Evolutionary conservation across 2,113 vertebrate species (phyloP).

Genomic region (Halichoerus grypus): DNA sequence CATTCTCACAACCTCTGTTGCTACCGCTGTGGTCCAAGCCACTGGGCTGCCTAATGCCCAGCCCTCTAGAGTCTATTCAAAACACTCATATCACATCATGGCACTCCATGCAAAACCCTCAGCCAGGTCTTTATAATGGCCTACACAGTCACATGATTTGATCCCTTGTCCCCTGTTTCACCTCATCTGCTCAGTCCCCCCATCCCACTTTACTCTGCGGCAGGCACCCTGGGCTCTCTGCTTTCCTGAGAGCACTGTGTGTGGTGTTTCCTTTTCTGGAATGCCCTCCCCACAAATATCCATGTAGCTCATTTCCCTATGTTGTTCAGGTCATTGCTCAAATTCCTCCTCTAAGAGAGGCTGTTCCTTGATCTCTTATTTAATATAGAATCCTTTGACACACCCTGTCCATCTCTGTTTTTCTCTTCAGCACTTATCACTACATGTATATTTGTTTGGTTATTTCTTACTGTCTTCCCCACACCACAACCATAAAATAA

Average conservation of each 20-base stretch:
- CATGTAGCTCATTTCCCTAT: neutral
- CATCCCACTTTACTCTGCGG: accelerated
- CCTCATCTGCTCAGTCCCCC: accelerated
- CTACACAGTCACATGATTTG: neutral
- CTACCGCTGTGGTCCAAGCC: neutral
- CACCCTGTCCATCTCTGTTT: accelerated
- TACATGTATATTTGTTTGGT: accelerated
- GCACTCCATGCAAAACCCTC: too few relatives aligned
- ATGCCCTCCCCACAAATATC: too few relatives aligned
- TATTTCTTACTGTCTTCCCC: neutral
- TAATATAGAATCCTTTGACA: neutral
- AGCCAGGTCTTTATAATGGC: accelerated
- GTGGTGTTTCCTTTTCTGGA: neutral
- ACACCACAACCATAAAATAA: accelerated
- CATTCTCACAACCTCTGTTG: too few relatives aligned
- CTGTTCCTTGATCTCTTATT: neutral
- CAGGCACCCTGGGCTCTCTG: accelerated
- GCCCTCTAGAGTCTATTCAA: neutral
- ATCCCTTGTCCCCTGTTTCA: accelerated
- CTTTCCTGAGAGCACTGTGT: neutral
- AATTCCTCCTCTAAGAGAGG: neutral
- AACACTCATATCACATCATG: accelerated
- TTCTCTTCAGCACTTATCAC: neutral
- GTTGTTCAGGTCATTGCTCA: neutral
- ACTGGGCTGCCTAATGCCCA: accelerated